Base-by-base conservation (phyloP, 2,888 invertebrate species). In the Lissocephala sabroskyi region DNA sequence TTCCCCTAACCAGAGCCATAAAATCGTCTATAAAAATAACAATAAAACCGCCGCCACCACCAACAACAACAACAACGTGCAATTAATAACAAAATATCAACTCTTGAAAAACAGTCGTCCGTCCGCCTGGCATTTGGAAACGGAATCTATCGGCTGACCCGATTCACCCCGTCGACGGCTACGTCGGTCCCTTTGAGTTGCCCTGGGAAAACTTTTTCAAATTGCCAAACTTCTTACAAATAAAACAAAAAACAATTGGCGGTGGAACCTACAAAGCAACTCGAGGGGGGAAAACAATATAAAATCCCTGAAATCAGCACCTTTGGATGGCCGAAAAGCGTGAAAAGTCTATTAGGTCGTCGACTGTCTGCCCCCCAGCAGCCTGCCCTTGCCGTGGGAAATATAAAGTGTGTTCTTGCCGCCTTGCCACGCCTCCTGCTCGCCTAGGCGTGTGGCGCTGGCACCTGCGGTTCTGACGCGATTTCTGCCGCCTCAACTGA, bases 251-350 rank as follows among this genome's bases (percentile, higher is more conserved):
- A 51, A 54, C 39, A 18, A 40, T n/a, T n/a, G n/a, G n/a, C n/a
- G n/a, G n/a, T n/a, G 3, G 5, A 33, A 52, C 49, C 45, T 30
- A 40, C 39, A 32, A 36, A 44, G 4, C 35, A 35, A 35, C 5
- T 35, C 14, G 14, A 16, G 13, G 13, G 6, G 13, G 13, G n/a
- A 41, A 41, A 28, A 51, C 78, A 74, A 70, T 65, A 78, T 75
- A 75, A 70, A 70, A 59, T 5, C 54, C 66, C 48, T 59, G 30
- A 60, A 74, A 77, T 77, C 68, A 68, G 63, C 78, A 56, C 68
- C 63, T 77, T 75, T 70, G 66, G 59, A 77, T 70, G 70, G 78
- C 77, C 14, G 63, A 75, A 48, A 70, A 77, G 68, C 75, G 68
- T 77, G 68, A 70, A 70, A 77, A 70, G 78, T 70, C 71, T 74